These are phyloP conservation scores for Psylliodes chrysocephalus DNA, from an alignment of 2,888 invertebrate species.

Conservation along the genomic window DNA sequence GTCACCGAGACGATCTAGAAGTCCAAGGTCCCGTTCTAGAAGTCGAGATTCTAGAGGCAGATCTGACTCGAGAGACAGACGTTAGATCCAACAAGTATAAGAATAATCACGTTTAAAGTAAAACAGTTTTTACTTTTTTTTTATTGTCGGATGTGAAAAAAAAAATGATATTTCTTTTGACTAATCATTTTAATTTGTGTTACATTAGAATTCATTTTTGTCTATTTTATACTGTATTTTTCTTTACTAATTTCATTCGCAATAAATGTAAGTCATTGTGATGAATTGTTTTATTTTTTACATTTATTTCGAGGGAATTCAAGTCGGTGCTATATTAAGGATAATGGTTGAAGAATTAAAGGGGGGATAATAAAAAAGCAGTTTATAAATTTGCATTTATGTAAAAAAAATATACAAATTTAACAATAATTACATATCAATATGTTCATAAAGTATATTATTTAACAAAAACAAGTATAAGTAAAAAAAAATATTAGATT, in stretches of 20 bases:
- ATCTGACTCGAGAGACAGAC: slow-evolving; percentile 70
- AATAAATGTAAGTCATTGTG: no score
- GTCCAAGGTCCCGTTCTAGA: slow-evolving; percentile 64
- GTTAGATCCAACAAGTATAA: slow-evolving; percentile 55
- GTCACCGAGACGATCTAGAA: slow-evolving; percentile 62
- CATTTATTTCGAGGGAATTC: no score
- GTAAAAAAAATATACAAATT: neutral
- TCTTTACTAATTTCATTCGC: no score
- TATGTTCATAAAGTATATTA: neutral
- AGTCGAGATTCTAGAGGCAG: slow-evolving; percentile 69
- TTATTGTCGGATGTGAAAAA: no score
- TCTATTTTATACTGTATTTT: no score
- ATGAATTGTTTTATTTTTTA: no score
- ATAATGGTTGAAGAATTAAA: no score
- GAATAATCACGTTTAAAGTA: no score
- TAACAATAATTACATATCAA: neutral
- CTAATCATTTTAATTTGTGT: neutral
- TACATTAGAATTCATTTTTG: neutral
- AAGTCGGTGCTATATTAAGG: no score
- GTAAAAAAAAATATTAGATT: neutral
- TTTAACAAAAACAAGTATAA: neutral
- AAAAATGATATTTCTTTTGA: no score
- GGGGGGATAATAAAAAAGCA: no score
- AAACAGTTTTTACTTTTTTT: no score
- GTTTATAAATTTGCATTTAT: neutral